Conservation (phyloP, 2,888 invertebrate genomes). For the Troilus luridus region DNA sequence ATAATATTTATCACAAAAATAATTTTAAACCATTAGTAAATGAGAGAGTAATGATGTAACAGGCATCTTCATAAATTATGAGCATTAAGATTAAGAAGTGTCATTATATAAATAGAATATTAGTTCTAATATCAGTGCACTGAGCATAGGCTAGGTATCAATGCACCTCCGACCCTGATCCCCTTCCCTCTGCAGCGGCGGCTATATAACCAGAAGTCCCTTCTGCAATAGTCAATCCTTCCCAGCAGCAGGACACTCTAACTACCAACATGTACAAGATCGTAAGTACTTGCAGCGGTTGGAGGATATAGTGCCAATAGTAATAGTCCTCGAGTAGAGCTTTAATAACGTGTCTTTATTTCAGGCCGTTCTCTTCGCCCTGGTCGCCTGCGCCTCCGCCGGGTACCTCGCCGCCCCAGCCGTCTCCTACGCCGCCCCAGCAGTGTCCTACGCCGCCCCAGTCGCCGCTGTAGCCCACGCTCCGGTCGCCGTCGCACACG, state of each 20-base stretch:
- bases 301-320: not conserved
- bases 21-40: too few species aligned
- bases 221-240: not conserved
- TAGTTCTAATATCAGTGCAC: too few species aligned
- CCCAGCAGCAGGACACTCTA: not conserved
- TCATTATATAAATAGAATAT: too few species aligned
- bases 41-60: too few species aligned
- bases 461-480: conserved; percentile 65
- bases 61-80: too few species aligned
- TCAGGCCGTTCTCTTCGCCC: conserved; percentile 69
- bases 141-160: not conserved
- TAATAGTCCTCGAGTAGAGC: not conserved
- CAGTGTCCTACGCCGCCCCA: conserved; percentile 60
- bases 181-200: conserved; percentile 1
- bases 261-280: conserved; percentile 46
- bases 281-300: not conserved
- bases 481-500: conserved; percentile 63
- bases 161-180: conserved; percentile 16
- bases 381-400: conserved; percentile 68
- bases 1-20: too few species aligned
- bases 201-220: not conserved
- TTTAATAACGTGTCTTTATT: conserved; percentile 55
- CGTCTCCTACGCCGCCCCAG: conserved; percentile 66
- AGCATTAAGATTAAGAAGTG: too few species aligned
- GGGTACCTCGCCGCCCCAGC: conserved; percentile 67